These are phyloP conservation scores for Dryobota labecula DNA, from an alignment of 2,888 invertebrate species.

Conservation along the genomic window DNA sequence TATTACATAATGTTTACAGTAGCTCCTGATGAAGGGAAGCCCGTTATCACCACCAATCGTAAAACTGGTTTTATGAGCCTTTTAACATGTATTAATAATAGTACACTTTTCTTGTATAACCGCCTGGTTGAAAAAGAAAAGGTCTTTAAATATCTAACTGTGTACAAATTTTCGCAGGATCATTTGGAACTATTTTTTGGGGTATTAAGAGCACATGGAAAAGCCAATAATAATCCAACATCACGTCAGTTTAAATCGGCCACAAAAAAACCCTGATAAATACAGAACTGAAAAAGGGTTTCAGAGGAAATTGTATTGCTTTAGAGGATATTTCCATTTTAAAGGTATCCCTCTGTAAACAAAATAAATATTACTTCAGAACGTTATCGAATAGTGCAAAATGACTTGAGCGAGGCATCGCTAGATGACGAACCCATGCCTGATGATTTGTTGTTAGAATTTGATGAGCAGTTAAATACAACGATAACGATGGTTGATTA, in stretches of 20 bases:
- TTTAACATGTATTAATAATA: slow-evolving; percentile 11
- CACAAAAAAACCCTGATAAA: slow-evolving; percentile 41
- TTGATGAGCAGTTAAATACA: slow-evolving; percentile 33
- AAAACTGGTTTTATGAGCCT: slow-evolving; percentile 31
- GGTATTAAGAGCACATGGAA: slow-evolving; percentile 25
- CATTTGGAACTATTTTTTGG: slow-evolving; percentile 37
- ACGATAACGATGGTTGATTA: slow-evolving; percentile 31
- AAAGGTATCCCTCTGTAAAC: slow-evolving; percentile 13
- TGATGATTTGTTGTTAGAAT: slow-evolving; percentile 28
- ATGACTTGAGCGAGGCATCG: slow-evolving; percentile 10
- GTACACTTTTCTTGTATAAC: slow-evolving; percentile 14
- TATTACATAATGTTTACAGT: slow-evolving; percentile 10
- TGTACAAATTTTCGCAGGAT: slow-evolving; percentile 30
- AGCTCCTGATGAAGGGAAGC: slow-evolving; percentile 5
- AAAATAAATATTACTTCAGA: slow-evolving; percentile 38
- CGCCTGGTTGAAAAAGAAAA: slow-evolving; percentile 23
- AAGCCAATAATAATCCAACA: slow-evolving; percentile 50
- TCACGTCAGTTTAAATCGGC: slow-evolving; percentile 40
- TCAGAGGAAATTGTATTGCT: slow-evolving; percentile 42
- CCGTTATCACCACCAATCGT: slow-evolving; percentile 4
- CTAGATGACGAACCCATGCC: slow-evolving; percentile 17
- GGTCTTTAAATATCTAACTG: slow-evolving; percentile 11
- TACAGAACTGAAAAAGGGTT: slow-evolving; percentile 29
- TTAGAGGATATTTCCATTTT: slow-evolving; percentile 41
- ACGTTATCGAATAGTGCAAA: slow-evolving; percentile 21